Base-by-base conservation (phyloP, 2,888 invertebrate genomes). In the Mamestra brassicae region DNA sequence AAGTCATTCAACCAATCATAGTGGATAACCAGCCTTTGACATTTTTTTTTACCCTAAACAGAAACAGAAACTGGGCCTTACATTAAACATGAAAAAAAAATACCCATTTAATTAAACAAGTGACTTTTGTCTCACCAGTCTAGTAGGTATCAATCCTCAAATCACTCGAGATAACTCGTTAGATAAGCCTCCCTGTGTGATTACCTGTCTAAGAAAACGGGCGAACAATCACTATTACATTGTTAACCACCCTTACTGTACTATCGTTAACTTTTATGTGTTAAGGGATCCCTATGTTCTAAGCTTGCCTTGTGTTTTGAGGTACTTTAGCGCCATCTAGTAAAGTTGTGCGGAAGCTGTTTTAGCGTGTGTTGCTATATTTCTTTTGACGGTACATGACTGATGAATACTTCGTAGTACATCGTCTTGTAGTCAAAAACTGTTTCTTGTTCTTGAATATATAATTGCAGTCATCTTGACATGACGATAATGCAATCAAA, bases 261-360 rank as follows among this genome's bases (percentile, higher is more conserved):
- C 17, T 73, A 67, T 75, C 76, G 68, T 85, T 78, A 80, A 80
- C 80, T 82, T 85, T 85, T 76, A 85, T 80, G 68, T 26, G 58
- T 50, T 38, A 55, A 58, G 63, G 62, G 26, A 26, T 26, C 26
- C 15, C 15, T 17, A 47, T 69, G 62, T 61, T 60, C 50, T 1
- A 55, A 54, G 55, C 13, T 70, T 77, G 65, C 45, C 67, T 74
- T 74, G 60, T 72, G n/a, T 81, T 73, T 55, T 3, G 4, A 15
- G 55, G 62, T 38, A 67, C 47, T 60, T 4, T 63, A 61, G 26
- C 62, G 74, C 81, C 77, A 72, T 80, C 75, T 81, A 75, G 68
- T 70, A 34, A 63, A 69, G 10, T 66, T 72, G 0, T 6, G 34
- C 36, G 45, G 62, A 74, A 85, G 52, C 61, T 77, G n/a, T 64